A percentile compares a stretch with the other conserved stretches of the same genome.
Conservation (phyloP, 2,888 invertebrate species). For the Caenorhabditis angaria region DNA sequence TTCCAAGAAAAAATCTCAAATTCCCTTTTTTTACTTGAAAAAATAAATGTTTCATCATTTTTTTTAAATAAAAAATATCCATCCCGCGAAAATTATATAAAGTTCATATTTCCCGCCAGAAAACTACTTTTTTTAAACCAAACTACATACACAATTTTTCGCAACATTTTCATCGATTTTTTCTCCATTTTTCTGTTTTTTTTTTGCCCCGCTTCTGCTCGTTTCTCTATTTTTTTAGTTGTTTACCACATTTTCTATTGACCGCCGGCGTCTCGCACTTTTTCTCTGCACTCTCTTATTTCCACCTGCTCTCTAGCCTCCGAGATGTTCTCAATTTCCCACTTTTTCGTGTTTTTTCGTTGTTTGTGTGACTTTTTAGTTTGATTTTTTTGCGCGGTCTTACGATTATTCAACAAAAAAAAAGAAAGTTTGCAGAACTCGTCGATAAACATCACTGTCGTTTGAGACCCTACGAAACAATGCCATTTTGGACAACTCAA, state of each 20-base stretch:
- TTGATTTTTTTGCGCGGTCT: background rate
- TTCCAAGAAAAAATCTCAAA: too few species aligned
- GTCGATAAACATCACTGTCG: slow-evolving; percentile 26
- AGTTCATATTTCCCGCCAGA: too few species aligned
- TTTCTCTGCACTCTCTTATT: background rate
- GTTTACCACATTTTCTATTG: background rate
- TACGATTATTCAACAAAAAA: background rate
- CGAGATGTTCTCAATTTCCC: too few species aligned
- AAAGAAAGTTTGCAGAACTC: slow-evolving; percentile 24
- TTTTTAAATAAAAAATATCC: too few species aligned
- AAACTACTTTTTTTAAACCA: slow-evolving; percentile 5
- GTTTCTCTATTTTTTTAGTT: background rate
- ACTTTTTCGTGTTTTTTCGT: too few species aligned
- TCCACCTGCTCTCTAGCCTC: background rate
- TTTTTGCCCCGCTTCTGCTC: background rate
- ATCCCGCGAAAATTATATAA: too few species aligned
- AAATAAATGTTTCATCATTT: too few species aligned
- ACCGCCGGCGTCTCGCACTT: background rate
- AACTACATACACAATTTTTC: too few species aligned
- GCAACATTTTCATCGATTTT: too few species aligned
- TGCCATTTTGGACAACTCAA: slow-evolving; percentile 60
- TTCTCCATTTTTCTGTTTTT: background rate
- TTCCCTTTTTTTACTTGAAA: too few species aligned
- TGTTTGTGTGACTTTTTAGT: background rate
- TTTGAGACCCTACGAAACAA: slow-evolving; percentile 35